Base-by-base conservation (phyloP, 2,888 invertebrate species). In the Diaphora mendica region DNA sequence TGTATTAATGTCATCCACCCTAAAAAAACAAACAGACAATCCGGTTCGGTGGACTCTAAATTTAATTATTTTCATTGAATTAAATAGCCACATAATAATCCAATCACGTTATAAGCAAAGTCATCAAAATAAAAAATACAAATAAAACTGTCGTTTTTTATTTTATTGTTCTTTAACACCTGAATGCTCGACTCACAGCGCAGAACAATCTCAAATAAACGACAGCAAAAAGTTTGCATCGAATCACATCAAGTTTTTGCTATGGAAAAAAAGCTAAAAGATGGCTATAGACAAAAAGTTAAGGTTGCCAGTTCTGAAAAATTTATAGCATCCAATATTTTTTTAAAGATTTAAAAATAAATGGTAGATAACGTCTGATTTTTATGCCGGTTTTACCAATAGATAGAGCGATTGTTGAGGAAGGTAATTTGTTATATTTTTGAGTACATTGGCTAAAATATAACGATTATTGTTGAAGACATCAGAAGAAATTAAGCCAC, bases 201-300 rank as follows among this genome's bases (percentile, higher is more conserved):
- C 70, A 72, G 35, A 76, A 77, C 62, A 39, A 71, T 64, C 17
- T 33, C 69, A 77, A 82, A 82, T 67, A 76, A 79, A 77, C 76
- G 74, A 73, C 35, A 68, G 70, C 72, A 82, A 83, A 79, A 83
- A 84, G 76, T 62, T 55, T 69, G 75, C 73, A 77, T 73, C 64
- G 66, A 35, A 73, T 66, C 76, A 75, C 74, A 75, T 78, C 59
- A 76, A 76, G 44, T 84, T 83, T 83, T 83, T 79, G 65, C 30
- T 17, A 5, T 0, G 26, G n/a, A 55, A 48, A 75, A n/a, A 83
- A 82, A 76, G n/a, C 44, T 55, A 48, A 64, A 70, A 9, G 23
- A 70, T 33, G 64, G 64, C 64, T 48, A 48, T n/a, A 64, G 64
- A 64, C 20, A 30, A 64, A 70, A 62, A 69, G 55, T 26, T 62